Conservation (phyloP, 1,140 invertebrate species). For the Aphaenogaster rudis region DNA sequence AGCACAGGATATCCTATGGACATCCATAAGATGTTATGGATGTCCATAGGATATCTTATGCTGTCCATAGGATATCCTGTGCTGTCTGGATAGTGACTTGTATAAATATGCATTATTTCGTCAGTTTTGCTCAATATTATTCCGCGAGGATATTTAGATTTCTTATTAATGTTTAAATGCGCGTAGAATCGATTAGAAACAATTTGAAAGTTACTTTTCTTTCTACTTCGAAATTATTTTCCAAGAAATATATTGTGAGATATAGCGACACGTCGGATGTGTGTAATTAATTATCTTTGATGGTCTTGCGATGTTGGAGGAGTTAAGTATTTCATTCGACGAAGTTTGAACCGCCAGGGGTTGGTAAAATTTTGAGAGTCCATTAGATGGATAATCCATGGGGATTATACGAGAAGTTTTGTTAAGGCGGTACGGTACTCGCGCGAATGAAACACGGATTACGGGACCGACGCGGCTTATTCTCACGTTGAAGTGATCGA, state of each 20-base stretch:
- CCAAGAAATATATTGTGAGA: neutral
- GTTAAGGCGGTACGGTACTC: slow-evolving; percentile 6
- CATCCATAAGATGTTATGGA: too few species aligned
- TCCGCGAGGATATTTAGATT: neutral
- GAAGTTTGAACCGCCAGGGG: slow-evolving; percentile 22
- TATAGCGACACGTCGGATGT: neutral
- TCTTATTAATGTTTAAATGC: neutral
- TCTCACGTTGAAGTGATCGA: slow-evolving; percentile 13
- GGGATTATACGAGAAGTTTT: slow-evolving; percentile 26
- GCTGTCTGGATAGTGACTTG: neutral
- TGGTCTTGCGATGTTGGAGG: slow-evolving; percentile 4
- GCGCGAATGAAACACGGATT: slow-evolving; percentile 32
- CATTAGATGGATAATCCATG: slow-evolving; percentile 36
- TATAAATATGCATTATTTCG: neutral
- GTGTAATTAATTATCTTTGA: slow-evolving; percentile 36
- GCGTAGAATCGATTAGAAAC: neutral
- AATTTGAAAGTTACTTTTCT: neutral
- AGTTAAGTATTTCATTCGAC: neutral
- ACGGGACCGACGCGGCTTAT: neutral
- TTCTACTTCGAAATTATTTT: slow-evolving; percentile 1
- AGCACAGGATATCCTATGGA: too few species aligned
- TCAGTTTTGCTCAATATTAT: neutral
- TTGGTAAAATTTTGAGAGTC: slow-evolving; percentile 18
- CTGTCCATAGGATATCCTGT: too few species aligned
- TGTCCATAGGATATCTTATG: too few species aligned